phyloP scores from a whole-genome alignment of 2,888 invertebrate species.

The Catocala nupta region DNA sequence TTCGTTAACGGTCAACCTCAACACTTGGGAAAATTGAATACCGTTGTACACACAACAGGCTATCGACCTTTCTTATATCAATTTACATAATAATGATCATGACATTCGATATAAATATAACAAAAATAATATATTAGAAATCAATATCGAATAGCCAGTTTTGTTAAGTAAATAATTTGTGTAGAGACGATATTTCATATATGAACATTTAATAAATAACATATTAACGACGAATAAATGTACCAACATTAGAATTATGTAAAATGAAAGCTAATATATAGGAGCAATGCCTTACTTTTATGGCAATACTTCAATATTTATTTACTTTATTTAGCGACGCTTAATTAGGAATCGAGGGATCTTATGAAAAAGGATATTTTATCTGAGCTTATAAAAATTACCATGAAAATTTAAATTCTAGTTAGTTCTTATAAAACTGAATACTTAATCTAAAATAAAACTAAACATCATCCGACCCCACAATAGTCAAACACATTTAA shows the following conservation, averaged over 20 bases:
- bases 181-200: conserved; percentile 34
- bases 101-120: conserved; percentile 59
- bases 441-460: too few relatives aligned
- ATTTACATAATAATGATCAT: conserved; percentile 73
- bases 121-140: conserved; percentile 51
- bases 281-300: conserved; percentile 9
- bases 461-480: too few relatives aligned
- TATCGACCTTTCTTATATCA: conserved; percentile 66
- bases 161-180: conserved; percentile 47
- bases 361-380: too few relatives aligned
- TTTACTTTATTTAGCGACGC: conserved; percentile 31
- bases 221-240: conserved; percentile 35
- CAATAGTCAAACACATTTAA: too few relatives aligned
- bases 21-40: conserved; percentile 74
- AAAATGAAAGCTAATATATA: conserved; percentile 34
- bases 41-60: conserved; percentile 65
- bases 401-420: too few relatives aligned
- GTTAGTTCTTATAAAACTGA: too few relatives aligned
- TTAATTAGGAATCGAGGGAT: conserved; percentile 18
- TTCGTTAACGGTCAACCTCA: conserved; percentile 79
- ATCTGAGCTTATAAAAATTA: too few relatives aligned
- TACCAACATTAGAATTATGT: conserved; percentile 46
- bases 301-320: conserved; percentile 34
- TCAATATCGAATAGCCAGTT: conserved; percentile 47
- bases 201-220: conserved; percentile 40